A percentile compares a stretch with the other conserved stretches of the same genome.
These are phyloP conservation scores for Epinotia nisella DNA, from an alignment of 2,888 invertebrate genomes.

Conservation along the genomic window DNA sequence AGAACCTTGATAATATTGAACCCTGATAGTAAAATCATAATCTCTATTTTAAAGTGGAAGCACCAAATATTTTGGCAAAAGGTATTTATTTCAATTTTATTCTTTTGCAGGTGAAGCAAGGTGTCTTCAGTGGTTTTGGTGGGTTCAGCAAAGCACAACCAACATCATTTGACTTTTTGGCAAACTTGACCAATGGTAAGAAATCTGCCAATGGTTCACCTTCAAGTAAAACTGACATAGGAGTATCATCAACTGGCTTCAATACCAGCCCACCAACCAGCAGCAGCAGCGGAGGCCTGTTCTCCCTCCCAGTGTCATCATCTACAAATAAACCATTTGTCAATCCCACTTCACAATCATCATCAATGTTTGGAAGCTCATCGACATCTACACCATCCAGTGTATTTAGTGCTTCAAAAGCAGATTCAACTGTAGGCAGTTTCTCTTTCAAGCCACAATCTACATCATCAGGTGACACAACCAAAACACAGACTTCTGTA, in stretches of 20 bases:
- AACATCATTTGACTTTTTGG: constrained; percentile 85
- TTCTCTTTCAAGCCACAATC: constrained; percentile 67
- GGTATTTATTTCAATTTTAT: not conserved
- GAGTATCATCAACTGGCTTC: constrained; percentile 62
- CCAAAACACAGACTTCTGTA: constrained; percentile 50
- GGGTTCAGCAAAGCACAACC: constrained; percentile 85
- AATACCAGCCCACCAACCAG: constrained; percentile 58
- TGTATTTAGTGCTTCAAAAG: constrained; percentile 63
- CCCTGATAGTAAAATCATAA: not conserved
- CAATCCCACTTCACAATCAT: constrained; percentile 53
- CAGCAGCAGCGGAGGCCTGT: constrained; percentile 58
- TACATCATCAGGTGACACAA: constrained; percentile 55
- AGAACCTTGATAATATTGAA: too few relatives aligned
- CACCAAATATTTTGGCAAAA: not conserved
- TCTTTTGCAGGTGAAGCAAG: constrained; percentile 75
- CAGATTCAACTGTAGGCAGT: constrained; percentile 64
- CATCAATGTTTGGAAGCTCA: constrained; percentile 60
- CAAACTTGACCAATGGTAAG: constrained; percentile 81
- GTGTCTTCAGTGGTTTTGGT: constrained; percentile 89
- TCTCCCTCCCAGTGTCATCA: constrained; percentile 56
- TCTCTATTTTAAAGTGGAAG: not conserved
- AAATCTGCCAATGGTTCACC: constrained; percentile 66
- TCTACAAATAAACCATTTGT: constrained; percentile 57
- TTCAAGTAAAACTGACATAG: constrained; percentile 57
- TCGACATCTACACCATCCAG: constrained; percentile 54